A percentile compares a stretch with the other conserved stretches of the same genome.
phyloP scores from a whole-genome alignment of 2,797 vertebrate species.

The Syndactyla subalaris region DNA sequence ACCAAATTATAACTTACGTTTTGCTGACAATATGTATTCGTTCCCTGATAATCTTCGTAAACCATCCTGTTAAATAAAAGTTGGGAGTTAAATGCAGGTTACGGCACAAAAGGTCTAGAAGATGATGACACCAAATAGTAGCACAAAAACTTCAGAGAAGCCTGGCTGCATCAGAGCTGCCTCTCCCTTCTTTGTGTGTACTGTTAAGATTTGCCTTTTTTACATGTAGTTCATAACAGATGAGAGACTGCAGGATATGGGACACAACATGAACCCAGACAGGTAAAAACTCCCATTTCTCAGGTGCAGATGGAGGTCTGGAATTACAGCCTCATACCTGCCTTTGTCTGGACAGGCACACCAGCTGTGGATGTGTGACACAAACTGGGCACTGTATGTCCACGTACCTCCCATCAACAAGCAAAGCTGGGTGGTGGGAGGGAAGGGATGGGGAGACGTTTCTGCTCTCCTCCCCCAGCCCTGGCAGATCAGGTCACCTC shows the following conservation, averaged over 20 bases:
- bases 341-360: not conserved
- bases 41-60: constrained; percentile 94
- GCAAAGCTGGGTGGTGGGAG: not conserved
- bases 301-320: not conserved
- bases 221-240: not conserved
- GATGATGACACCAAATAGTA: not conserved
- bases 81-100: not conserved
- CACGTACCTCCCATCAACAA: not conserved
- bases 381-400: not conserved
- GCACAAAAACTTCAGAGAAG: not conserved
- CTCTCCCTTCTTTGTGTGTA: not conserved
- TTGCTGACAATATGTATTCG: constrained; percentile 90
- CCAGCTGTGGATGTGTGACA: not conserved
- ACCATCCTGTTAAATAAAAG: constrained; percentile 85
- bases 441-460: not conserved
- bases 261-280: not conserved
- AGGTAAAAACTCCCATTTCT: not conserved
- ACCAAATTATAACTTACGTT: constrained; percentile 83
- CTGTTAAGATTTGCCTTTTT: not conserved
- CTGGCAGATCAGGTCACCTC: not conserved
- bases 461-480: not conserved
- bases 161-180: not conserved
- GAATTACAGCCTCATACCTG: not conserved
- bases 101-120: not conserved
- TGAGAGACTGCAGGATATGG: not conserved